A percentile compares a stretch with the other conserved stretches of the same genome.
These are phyloP conservation scores for Abscondita cerata DNA, from an alignment of 2,888 invertebrate genomes.

Conservation along the genomic window DNA sequence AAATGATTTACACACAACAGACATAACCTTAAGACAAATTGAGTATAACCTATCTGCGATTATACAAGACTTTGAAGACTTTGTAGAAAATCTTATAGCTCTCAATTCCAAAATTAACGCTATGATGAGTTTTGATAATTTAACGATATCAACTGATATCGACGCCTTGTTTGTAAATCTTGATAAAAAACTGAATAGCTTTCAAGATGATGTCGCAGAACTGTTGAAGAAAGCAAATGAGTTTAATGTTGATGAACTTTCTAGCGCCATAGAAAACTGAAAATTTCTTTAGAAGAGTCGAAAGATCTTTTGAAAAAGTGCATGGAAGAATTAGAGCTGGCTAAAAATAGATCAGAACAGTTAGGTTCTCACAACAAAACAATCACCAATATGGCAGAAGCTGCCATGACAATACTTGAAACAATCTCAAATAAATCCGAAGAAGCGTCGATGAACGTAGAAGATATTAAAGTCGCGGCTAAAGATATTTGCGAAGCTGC, in stretches of 20 bases:
- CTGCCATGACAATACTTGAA: conserved; percentile 76
- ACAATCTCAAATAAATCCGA: conserved; percentile 64
- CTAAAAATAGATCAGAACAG: conserved; percentile 75
- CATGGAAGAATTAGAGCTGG: conserved; percentile 74
- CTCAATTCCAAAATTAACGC: conserved; percentile 11
- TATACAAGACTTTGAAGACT: conserved; percentile 9
- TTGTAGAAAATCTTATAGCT: conserved; percentile 10
- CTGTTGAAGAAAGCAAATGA: not conserved
- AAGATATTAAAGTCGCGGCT: not conserved
- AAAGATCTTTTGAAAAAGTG: conserved; percentile 80
- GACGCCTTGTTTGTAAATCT: not conserved
- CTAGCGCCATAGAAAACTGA: not conserved
- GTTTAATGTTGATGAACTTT: not conserved
- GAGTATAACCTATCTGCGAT: conserved; percentile 5
- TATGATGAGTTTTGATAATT: conserved; percentile 6
- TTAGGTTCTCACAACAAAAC: conserved; percentile 87
- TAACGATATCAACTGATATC: not conserved
- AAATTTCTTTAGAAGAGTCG: conserved; percentile 1
- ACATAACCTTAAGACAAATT: conserved; percentile 45
- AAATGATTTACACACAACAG: conserved; percentile 73
- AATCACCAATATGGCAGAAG: conserved; percentile 85
- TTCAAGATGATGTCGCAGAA: not conserved
- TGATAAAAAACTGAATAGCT: not conserved
- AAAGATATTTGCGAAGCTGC: conserved; percentile 17
- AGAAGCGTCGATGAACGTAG: not conserved